Evolutionary conservation across 1,140 invertebrate genomes (phyloP).

Genomic region (Cardiocondyla obscurior): DNA sequence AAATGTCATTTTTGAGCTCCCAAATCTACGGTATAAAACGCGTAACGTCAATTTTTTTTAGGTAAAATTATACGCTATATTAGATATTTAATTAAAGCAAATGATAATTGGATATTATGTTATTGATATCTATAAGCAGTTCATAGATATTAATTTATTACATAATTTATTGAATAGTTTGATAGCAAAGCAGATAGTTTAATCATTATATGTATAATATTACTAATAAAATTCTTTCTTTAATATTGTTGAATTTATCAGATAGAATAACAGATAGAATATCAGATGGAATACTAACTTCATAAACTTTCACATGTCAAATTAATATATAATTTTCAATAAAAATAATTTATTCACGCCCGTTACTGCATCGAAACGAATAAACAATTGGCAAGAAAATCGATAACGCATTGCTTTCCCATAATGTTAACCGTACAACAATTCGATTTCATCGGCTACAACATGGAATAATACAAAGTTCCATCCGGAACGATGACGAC

Average conservation of each 20-base stretch:
- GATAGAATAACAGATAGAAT: background rate
- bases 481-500: constrained; percentile 1
- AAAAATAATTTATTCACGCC: background rate
- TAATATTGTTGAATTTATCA: background rate
- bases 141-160: background rate
- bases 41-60: no score
- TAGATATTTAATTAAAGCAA: background rate
- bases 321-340: background rate
- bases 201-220: background rate
- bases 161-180: background rate
- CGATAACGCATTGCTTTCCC: background rate
- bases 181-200: background rate
- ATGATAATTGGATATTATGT: no score
- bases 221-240: no score
- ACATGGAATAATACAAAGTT: constrained; percentile 27
- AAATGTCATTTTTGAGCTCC: no score
- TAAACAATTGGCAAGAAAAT: background rate
- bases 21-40: no score
- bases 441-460: constrained; percentile 17
- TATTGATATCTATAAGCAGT: background rate
- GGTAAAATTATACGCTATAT: no score
- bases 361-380: background rate
- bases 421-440: background rate
- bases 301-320: background rate
- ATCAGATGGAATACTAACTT: background rate